Conservation (phyloP, 2,888 invertebrate species). For the Syritta pipiens region DNA sequence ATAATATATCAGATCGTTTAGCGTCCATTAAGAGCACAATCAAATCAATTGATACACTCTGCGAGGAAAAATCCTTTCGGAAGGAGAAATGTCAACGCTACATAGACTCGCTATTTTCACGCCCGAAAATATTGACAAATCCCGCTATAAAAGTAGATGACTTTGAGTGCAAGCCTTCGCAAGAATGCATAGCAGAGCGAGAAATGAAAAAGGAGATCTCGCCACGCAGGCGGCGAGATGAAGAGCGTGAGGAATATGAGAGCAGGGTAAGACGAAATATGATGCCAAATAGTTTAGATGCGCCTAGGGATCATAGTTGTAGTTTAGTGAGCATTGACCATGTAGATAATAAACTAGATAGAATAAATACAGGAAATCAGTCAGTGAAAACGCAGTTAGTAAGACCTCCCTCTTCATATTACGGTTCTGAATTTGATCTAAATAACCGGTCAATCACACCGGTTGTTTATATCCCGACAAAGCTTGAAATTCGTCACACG, state of each 20-base stretch:
- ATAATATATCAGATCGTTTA: constrained; percentile 78
- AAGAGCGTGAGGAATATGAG: constrained; percentile 78
- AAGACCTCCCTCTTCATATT: constrained; percentile 73
- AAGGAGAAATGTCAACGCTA: constrained; percentile 78
- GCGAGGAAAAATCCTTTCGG: constrained; percentile 77
- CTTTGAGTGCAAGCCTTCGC: constrained; percentile 10
- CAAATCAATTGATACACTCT: constrained; percentile 78
- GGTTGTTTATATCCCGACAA: constrained; percentile 75
- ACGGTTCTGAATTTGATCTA: constrained; percentile 70
- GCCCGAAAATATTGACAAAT: constrained; percentile 39
- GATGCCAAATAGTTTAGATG: constrained; percentile 77
- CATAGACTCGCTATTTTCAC: constrained; percentile 76
- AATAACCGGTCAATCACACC: constrained; percentile 73
- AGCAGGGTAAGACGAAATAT: constrained; percentile 79
- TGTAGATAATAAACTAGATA: constrained; percentile 79
- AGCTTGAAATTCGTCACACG: constrained; percentile 78
- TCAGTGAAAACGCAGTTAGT: constrained; percentile 71
- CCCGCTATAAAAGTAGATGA: constrained; percentile 70
- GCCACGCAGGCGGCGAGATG: constrained; percentile 76
- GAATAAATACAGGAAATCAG: constrained; percentile 72
- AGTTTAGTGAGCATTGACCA: constrained; percentile 76
- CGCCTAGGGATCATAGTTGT: constrained; percentile 75
- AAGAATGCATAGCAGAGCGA: constrained; percentile 71
- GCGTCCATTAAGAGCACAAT: constrained; percentile 79
- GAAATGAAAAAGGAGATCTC: constrained; percentile 76